These are phyloP conservation scores for Struthidea cinerea DNA, from an alignment of 2,113 vertebrate genomes.

Conservation along the genomic window DNA sequence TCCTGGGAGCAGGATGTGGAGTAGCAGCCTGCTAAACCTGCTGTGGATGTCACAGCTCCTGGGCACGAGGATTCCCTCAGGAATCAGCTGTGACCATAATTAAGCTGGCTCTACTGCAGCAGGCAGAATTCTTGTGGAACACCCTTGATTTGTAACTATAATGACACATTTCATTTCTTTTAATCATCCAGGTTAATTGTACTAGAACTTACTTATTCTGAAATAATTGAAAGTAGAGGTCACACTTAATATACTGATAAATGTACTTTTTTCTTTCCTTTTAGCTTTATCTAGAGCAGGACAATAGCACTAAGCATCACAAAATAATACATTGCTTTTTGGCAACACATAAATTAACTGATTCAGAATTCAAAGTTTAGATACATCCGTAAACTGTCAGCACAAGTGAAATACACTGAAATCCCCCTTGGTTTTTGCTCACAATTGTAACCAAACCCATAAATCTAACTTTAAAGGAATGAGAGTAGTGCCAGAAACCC, in stretches of 20 bases:
- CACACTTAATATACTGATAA: slow-evolving; percentile 61
- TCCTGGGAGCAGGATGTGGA: not conserved
- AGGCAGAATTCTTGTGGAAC: not conserved
- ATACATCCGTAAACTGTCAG: slow-evolving; percentile 10
- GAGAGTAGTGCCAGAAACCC: not conserved
- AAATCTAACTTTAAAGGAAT: slow-evolving; percentile 43
- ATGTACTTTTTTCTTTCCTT: slow-evolving; percentile 70
- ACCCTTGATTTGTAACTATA: not conserved
- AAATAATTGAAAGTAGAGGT: not conserved
- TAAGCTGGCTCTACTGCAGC: not conserved
- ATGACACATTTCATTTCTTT: not conserved
- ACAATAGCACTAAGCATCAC: slow-evolving; percentile 67
- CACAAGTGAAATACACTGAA: not conserved
- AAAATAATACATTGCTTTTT: slow-evolving; percentile 5
- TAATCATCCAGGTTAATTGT: not conserved
- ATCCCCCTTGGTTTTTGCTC: not conserved
- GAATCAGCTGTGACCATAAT: not conserved
- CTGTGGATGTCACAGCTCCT: not conserved
- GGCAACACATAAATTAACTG: not conserved
- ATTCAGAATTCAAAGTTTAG: not conserved
- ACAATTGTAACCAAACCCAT: slow-evolving; percentile 29
- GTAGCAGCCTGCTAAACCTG: not conserved
- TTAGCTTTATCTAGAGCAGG: slow-evolving; percentile 73
- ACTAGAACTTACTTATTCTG: not conserved
- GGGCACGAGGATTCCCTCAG: not conserved